Conservation (phyloP, 2,797 vertebrate species). For the Spondyliosoma cantharus region DNA sequence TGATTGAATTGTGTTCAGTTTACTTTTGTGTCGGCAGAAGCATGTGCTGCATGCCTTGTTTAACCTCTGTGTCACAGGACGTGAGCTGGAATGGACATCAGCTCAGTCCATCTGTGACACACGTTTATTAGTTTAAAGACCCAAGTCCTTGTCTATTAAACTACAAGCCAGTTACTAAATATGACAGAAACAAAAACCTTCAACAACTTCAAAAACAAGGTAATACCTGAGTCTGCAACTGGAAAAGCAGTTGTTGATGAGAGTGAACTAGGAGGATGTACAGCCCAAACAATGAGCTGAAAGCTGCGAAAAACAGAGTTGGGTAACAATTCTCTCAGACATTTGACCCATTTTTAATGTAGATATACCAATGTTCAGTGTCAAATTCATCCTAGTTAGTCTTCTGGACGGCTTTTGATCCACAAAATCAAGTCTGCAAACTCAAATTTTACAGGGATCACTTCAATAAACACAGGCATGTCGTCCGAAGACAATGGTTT, state of each 20-base stretch:
- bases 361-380: background rate
- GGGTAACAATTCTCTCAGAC: too few species aligned
- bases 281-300: too few species aligned
- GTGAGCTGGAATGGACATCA: constrained; percentile 22
- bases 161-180: background rate
- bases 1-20: constrained; percentile 54
- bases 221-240: background rate
- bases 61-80: constrained; percentile 52
- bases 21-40: constrained; percentile 42
- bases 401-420: background rate
- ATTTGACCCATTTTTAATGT: background rate
- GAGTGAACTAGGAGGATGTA: background rate
- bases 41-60: constrained; percentile 38
- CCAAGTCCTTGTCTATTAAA: background rate
- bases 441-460: background rate
- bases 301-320: background rate
- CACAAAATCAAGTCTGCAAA: background rate
- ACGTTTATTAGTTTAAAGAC: background rate
- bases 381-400: background rate
- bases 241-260: background rate
- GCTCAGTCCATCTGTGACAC: background rate
- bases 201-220: background rate
- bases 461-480: background rate
- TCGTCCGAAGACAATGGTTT: background rate
- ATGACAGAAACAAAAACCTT: background rate